These are phyloP conservation scores for Oligia latruncula DNA, from an alignment of 2,888 invertebrate genomes.

Conservation along the genomic window DNA sequence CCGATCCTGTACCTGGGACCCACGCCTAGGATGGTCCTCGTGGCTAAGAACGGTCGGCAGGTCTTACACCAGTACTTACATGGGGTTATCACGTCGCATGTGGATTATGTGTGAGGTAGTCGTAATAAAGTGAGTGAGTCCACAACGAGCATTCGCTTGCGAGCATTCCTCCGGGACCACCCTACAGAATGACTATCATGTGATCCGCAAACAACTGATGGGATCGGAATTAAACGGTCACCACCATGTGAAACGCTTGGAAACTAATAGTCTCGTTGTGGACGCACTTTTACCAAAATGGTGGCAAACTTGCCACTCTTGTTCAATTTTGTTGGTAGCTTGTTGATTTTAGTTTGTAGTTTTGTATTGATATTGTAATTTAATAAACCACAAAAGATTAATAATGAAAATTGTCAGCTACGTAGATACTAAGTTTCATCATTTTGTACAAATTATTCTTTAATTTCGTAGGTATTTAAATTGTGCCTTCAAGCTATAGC, in stretches of 20 bases:
- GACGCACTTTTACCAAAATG: neutral
- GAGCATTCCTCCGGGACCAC: neutral
- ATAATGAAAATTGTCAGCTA: neutral
- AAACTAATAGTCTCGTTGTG: neutral
- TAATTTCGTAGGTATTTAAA: neutral
- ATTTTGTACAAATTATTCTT: conserved; percentile 13
- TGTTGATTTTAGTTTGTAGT: conserved; percentile 8
- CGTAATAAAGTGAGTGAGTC: neutral
- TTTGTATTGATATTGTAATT: conserved; percentile 10
- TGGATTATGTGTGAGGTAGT: conserved; percentile 77
- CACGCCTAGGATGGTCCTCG: conserved; percentile 73
- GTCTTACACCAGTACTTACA: conserved; percentile 78
- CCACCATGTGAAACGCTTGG: neutral
- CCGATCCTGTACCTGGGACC: conserved; percentile 72
- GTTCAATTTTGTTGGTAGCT: conserved; percentile 12
- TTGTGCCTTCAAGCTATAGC: neutral
- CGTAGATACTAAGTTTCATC: conserved; percentile 5
- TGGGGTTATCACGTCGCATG: conserved; percentile 70
- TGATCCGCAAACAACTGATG: neutral
- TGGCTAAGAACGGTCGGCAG: conserved; percentile 76
- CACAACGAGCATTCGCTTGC: conserved; percentile 4
- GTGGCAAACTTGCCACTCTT: conserved; percentile 18
- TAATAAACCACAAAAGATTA: neutral
- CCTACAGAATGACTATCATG: neutral
- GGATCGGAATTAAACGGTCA: neutral